A percentile compares a stretch with the other conserved stretches of the same genome.
phyloP scores from a whole-genome alignment of 2,113 vertebrate genomes.

The Cynopterus brachyotis region DNA sequence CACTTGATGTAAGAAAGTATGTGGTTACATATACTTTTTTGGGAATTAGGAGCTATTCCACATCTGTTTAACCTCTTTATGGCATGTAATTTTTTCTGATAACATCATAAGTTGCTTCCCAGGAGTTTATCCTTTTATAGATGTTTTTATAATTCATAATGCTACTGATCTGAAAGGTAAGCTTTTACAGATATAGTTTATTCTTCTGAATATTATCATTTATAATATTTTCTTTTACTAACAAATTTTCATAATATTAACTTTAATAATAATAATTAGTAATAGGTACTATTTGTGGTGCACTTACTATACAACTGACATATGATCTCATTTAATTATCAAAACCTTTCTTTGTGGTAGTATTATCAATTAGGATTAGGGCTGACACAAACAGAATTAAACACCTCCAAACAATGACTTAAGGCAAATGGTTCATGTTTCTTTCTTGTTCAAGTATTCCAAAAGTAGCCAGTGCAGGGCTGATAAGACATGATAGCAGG shows the following conservation, averaged over 20 bases:
- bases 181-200: neutral
- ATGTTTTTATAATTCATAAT: neutral
- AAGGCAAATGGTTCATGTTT: neutral
- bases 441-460: neutral
- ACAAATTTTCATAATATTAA: neutral
- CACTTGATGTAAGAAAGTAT: constrained; percentile 24
- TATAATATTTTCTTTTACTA: neutral
- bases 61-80: constrained; percentile 42
- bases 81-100: constrained; percentile 44
- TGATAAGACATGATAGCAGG: neutral
- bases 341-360: neutral
- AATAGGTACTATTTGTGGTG: neutral
- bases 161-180: neutral
- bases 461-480: neutral
- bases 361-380: neutral
- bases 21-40: constrained; percentile 49
- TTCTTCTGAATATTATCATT: neutral
- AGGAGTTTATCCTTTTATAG: neutral
- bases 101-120: constrained; percentile 19
- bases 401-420: neutral
- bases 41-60: constrained; percentile 26
- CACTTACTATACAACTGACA: neutral
- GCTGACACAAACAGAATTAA: neutral
- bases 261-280: neutral
- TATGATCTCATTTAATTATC: neutral